Conservation (phyloP, 2,797 vertebrate species). For the Podarcis siculus region DNA sequence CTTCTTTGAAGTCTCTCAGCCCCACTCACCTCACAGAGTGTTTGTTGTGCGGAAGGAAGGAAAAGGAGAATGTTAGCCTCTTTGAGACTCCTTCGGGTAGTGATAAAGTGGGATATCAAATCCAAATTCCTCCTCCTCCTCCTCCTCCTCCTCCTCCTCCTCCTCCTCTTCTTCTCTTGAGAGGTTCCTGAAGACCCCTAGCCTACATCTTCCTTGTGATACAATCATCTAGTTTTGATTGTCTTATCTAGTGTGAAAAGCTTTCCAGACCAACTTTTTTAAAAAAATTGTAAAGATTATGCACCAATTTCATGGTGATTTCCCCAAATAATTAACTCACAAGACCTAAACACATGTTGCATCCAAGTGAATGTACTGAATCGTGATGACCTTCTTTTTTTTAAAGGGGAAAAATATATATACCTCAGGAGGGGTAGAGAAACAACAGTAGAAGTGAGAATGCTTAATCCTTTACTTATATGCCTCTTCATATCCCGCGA, state of each 20-base stretch:
- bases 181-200: background rate
- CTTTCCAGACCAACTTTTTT: too few species aligned
- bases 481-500: background rate
- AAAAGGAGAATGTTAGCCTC: too few species aligned
- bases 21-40: too few species aligned
- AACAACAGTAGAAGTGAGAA: background rate
- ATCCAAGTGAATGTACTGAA: background rate
- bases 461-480: background rate
- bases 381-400: background rate
- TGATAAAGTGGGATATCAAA: too few species aligned
- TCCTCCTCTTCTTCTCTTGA: background rate
- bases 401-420: background rate
- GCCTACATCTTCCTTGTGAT: background rate
- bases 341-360: background rate
- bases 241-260: background rate
- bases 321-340: background rate
- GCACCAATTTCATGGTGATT: background rate
- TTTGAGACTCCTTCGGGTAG: too few species aligned
- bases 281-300: too few species aligned
- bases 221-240: background rate
- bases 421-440: background rate
- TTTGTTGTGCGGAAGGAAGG: too few species aligned
- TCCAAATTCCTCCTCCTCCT: too few species aligned
- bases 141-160: too few species aligned
- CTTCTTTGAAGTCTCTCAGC: too few species aligned